Conservation (phyloP, 2,888 invertebrate genomes). For the Acleris holmiana region DNA sequence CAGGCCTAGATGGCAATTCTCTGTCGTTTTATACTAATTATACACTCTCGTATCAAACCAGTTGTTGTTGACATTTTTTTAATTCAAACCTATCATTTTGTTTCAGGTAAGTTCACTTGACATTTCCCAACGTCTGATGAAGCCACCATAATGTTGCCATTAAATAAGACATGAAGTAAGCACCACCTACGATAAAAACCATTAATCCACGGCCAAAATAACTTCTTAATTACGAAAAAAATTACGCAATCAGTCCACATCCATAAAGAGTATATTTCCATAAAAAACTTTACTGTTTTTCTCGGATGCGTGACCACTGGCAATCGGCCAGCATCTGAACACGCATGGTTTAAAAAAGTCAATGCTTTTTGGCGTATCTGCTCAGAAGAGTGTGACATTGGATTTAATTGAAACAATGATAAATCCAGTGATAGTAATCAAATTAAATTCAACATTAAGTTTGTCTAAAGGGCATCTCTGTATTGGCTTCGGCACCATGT, state of each 20-base stretch:
- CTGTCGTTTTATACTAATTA: no score
- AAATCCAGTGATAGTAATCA: no score
- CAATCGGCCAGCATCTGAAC: conserved; percentile 20
- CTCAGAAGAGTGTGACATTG: conserved; percentile 27
- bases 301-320: conserved; percentile 30
- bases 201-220: conserved; percentile 25
- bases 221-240: conserved; percentile 28
- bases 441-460: no score
- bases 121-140: conserved; percentile 19
- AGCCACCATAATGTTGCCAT: conserved; percentile 6
- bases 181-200: conserved; percentile 8
- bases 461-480: no score
- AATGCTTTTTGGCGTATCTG: conserved; percentile 20
- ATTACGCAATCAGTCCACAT: conserved; percentile 23
- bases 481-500: no score
- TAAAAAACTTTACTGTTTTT: conserved; percentile 34
- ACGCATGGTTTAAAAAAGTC: conserved; percentile 22
- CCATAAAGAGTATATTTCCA: conserved; percentile 33
- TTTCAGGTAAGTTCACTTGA: conserved; percentile 34
- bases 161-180: conserved; percentile 31
- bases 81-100: conserved; percentile 5
- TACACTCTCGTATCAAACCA: background rate
- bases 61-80: conserved; percentile 3
- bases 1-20: no score
- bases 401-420: background rate